phyloP scores from a whole-genome alignment of 2,888 invertebrate species.

The Polymixis flavicincta region DNA sequence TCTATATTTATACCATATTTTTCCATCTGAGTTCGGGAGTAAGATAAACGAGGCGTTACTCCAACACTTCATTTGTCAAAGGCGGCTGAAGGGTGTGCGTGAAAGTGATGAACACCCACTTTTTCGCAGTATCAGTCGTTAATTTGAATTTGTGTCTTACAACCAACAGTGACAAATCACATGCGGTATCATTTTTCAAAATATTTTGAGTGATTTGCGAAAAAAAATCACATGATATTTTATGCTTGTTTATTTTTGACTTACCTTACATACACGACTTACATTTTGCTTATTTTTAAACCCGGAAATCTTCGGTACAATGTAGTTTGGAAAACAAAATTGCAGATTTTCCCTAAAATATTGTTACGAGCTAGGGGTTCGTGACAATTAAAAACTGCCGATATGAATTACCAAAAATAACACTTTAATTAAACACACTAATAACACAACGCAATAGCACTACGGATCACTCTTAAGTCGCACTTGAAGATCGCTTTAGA shows the following conservation, averaged over 20 bases:
- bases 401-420: too few relatives aligned
- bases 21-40: constrained; percentile 54
- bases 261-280: too few relatives aligned
- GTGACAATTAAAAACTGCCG: too few relatives aligned
- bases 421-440: too few relatives aligned
- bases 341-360: background rate
- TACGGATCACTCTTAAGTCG: too few relatives aligned
- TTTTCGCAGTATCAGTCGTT: constrained; percentile 59
- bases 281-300: background rate
- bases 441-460: too few relatives aligned
- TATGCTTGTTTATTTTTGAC: constrained; percentile 2
- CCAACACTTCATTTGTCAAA: constrained; percentile 66
- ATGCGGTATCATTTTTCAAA: constrained; percentile 35
- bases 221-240: background rate
- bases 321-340: background rate
- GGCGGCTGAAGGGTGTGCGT: constrained; percentile 55
- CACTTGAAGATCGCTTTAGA: too few relatives aligned
- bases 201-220: constrained; percentile 28
- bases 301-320: background rate
- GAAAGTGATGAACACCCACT: constrained; percentile 63
- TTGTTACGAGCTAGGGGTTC: too few relatives aligned
- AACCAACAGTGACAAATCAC: constrained; percentile 54
- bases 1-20: constrained; percentile 51
- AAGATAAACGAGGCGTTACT: constrained; percentile 64
- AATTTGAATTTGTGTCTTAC: constrained; percentile 63